These are phyloP conservation scores for Daubentonia madagascariensis DNA, from an alignment of 2,113 vertebrate genomes.

Conservation along the genomic window DNA sequence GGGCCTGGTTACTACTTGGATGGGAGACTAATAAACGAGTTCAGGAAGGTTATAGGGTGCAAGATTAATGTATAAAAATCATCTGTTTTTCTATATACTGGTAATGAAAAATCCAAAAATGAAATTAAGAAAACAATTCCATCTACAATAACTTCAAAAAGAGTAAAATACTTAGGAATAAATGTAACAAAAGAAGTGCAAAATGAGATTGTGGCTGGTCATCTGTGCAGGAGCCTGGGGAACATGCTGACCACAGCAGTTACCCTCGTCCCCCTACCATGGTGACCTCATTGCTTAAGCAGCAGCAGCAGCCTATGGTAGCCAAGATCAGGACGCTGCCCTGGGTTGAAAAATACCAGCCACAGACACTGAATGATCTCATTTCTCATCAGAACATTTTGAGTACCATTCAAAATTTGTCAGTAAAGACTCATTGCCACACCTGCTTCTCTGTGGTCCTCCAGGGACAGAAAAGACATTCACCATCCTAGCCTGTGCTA, in stretches of 20 bases:
- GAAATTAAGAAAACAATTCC: no score
- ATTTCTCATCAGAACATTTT: constrained; percentile 95
- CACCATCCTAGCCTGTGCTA: constrained; percentile 95
- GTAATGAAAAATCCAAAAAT: no score
- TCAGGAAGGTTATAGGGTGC: no score
- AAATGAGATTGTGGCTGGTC: no score
- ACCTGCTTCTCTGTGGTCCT: constrained; percentile 95
- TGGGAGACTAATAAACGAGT: no score
- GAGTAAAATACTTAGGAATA: no score
- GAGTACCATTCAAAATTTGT: constrained; percentile 93
- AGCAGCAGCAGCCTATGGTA: not conserved
- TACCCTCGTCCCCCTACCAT: not conserved
- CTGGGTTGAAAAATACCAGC: constrained; percentile 97
- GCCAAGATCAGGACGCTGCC: not conserved
- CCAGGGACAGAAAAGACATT: constrained; percentile 98
- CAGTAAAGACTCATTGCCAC: constrained; percentile 92
- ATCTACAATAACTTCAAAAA: no score
- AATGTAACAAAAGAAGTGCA: no score
- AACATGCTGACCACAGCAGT: not conserved
- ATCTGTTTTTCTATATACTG: no score
- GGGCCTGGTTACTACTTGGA: no score
- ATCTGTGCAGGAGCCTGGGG: not conserved
- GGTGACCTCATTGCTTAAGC: not conserved
- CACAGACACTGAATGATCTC: constrained; percentile 90
- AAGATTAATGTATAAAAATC: no score